A percentile compares a stretch with the other conserved stretches of the same genome.
phyloP scores from a whole-genome alignment of 2,888 invertebrate species.

The Cephus pygmeus region DNA sequence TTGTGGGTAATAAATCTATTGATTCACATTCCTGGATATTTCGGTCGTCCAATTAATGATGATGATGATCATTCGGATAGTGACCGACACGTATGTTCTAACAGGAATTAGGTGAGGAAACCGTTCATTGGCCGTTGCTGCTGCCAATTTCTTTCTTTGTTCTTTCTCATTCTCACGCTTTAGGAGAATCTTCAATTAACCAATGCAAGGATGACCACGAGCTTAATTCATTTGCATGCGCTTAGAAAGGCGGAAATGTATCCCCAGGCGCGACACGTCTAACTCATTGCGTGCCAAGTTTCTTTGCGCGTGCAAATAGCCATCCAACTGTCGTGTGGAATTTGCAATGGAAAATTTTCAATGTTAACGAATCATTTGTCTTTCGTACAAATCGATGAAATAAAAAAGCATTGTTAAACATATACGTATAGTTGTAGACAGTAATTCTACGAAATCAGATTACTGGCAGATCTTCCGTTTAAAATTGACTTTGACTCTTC shows the following conservation, averaged over 20 bases:
- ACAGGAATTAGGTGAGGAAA: not conserved
- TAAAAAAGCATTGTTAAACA: no score
- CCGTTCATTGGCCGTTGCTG: not conserved
- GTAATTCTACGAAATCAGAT: not conserved
- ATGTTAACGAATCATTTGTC: not conserved
- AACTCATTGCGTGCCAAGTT: conserved; percentile 23
- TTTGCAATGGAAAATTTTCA: not conserved
- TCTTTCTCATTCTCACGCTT: not conserved
- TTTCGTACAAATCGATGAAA: no score
- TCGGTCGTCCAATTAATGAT: not conserved
- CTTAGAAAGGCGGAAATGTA: conserved; percentile 51
- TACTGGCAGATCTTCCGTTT: not conserved
- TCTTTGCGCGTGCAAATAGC: conserved; percentile 14
- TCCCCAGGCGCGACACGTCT: not conserved
- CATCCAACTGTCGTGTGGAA: not conserved
- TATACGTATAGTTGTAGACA: no score
- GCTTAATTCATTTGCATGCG: conserved; percentile 35
- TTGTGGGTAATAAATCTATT: not conserved
- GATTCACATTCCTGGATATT: not conserved
- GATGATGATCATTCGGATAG: not conserved
- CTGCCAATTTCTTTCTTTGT: not conserved
- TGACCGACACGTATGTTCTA: not conserved
- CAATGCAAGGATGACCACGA: not conserved
- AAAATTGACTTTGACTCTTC: not conserved
- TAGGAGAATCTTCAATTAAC: not conserved